Conservation (phyloP, 1,140 invertebrate genomes). For the Drosophila murphyi region DNA sequence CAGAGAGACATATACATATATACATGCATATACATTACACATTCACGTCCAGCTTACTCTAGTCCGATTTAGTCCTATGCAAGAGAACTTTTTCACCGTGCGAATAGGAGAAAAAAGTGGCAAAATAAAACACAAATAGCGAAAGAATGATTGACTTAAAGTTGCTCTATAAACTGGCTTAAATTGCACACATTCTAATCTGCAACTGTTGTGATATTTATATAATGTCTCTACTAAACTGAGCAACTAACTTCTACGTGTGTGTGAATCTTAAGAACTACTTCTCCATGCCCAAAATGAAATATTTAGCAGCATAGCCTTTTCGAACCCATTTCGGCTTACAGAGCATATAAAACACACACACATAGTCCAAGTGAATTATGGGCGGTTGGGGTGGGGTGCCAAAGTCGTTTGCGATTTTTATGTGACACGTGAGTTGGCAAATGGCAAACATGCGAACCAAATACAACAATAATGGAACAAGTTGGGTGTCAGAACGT, state of each 20-base stretch:
- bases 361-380: background rate
- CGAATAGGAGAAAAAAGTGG: constrained; percentile 64
- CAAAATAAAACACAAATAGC: constrained; percentile 26
- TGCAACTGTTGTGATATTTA: too few species aligned
- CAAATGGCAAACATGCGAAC: constrained; percentile 40
- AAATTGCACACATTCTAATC: background rate
- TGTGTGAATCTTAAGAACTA: too few species aligned
- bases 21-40: constrained; percentile 1
- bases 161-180: constrained; percentile 12
- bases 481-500: constrained; percentile 30
- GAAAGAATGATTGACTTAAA: background rate
- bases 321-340: background rate
- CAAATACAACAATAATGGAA: constrained; percentile 58
- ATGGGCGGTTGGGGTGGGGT: background rate
- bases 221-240: too few species aligned
- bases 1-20: background rate
- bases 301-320: background rate
- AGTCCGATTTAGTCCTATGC: constrained; percentile 14
- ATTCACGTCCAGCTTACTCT: constrained; percentile 14
- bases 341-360: constrained; percentile 21
- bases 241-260: too few species aligned
- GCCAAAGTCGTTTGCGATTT: constrained; percentile 58
- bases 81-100: constrained; percentile 43
- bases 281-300: too few species aligned
- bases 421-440: constrained; percentile 58